Base-by-base conservation (phyloP, 2,888 invertebrate genomes). In the Hydrotaea cyrtoneurina region DNA sequence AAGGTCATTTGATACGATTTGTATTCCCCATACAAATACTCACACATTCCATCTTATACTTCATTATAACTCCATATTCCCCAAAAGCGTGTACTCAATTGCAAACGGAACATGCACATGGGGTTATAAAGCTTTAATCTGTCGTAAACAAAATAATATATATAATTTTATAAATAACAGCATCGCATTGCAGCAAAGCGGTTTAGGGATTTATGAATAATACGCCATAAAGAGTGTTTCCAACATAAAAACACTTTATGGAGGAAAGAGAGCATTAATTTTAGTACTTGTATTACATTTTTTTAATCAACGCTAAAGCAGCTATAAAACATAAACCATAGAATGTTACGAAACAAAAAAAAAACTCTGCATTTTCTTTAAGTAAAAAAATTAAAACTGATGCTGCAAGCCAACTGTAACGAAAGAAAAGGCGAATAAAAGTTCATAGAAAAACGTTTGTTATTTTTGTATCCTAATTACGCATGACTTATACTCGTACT, bases 221-320 rank as follows among this genome's bases (percentile, higher is more conserved):
- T 26, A 59, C 26, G 15, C 59, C 26, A 59, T 59, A 59, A 59
- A 59, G 26, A 59, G 10, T 15, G 59, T 26, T 59, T 13, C 15
- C 26, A 59, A 59, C 59, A 59, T 26, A 59, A 59, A 23, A 59
- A 23, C 59, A 15, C 21, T 59, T 26, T 59, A 59, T 26, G 59
- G 10, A 59, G 59, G 13, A 59, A 59, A n/a, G 26, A 15, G 15
- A 59, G 26, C 23, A 59, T 59, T 59, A 59, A 59, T 23, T 59
- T 59, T 26, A 59, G 59, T 59, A 59, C 26, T 26, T 26, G 59
- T 59, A 59, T 4, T 2, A 59, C 23, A 23, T 59, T 59, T 59
- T 57, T 59, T 59, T 59, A 59, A 59, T 59, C 26, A 59, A 26
- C 59, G 59, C 59, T 15, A 59, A 59, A 26, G n/a, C 59, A 59